These are phyloP conservation scores for Danionella cerebrum DNA, from an alignment of 2,113 vertebrate genomes.

Conservation along the genomic window DNA sequence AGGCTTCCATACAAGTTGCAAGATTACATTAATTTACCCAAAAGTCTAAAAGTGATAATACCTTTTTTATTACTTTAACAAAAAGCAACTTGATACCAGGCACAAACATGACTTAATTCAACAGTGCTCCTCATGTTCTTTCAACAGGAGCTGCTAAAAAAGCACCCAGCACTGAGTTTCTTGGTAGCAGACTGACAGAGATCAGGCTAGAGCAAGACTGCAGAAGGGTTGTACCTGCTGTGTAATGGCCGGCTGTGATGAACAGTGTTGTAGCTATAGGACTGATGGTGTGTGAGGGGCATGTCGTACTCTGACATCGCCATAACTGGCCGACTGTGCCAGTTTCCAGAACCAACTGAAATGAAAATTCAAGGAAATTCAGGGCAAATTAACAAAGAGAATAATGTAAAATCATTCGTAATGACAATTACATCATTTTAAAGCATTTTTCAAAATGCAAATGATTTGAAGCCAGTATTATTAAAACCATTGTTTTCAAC, in stretches of 20 bases:
- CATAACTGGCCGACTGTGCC: constrained; percentile 67
- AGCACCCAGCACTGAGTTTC: neutral
- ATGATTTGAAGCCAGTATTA: too few relatives aligned
- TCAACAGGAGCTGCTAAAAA: neutral
- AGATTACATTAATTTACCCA: too few relatives aligned
- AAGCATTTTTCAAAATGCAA: too few relatives aligned
- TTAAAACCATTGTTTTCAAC: too few relatives aligned
- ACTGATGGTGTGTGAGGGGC: constrained; percentile 53
- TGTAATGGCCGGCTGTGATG: constrained; percentile 73
- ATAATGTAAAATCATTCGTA: neutral
- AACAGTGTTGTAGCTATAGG: constrained; percentile 68
- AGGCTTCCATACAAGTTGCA: too few relatives aligned
- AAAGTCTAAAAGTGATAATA: too few relatives aligned
- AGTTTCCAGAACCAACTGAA: constrained; percentile 70
- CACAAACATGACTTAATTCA: neutral
- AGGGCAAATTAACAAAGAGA: neutral
- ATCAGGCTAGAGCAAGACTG: too few relatives aligned
- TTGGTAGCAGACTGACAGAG: too few relatives aligned
- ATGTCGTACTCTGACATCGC: constrained; percentile 70
- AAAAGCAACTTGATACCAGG: neutral
- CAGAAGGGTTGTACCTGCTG: constrained; percentile 73
- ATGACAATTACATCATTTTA: too few relatives aligned
- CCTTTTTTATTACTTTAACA: too few relatives aligned
- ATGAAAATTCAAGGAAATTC: constrained; percentile 50
- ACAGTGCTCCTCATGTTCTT: neutral